These are phyloP conservation scores for Oryzias javanicus DNA, from an alignment of 2,113 vertebrate species.

Conservation along the genomic window DNA sequence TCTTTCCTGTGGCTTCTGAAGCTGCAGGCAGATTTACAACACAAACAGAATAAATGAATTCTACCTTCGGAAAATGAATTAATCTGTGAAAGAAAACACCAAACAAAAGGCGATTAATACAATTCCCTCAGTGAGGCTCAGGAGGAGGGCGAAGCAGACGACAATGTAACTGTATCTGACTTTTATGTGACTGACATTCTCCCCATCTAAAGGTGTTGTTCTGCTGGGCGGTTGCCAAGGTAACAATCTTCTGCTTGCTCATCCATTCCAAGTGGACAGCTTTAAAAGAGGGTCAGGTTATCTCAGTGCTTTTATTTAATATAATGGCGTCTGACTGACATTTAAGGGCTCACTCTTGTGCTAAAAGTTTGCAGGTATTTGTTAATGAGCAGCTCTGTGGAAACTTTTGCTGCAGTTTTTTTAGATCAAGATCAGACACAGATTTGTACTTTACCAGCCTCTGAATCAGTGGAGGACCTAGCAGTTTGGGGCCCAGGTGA, in stretches of 20 bases:
- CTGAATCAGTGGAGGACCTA: too few relatives aligned
- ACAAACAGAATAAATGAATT: slow-evolving; percentile 5
- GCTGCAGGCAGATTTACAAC: not conserved
- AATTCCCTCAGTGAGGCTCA: not conserved
- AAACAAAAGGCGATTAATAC: not conserved
- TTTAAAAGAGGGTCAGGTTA: not conserved
- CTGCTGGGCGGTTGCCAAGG: slow-evolving; percentile 6
- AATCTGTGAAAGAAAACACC: not conserved
- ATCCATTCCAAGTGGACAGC: not conserved
- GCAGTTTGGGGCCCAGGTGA: too few relatives aligned
- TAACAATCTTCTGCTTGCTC: slow-evolving; percentile 4
- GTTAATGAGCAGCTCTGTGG: too few relatives aligned
- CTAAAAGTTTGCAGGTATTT: too few relatives aligned
- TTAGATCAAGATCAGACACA: too few relatives aligned
- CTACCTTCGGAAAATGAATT: not conserved
- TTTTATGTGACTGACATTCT: slow-evolving; percentile 5
- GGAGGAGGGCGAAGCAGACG: not conserved
- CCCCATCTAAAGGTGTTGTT: not conserved
- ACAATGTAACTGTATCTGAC: not conserved
- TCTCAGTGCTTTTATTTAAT: too few relatives aligned
- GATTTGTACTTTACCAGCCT: too few relatives aligned
- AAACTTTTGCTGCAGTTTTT: too few relatives aligned
- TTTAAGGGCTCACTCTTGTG: too few relatives aligned
- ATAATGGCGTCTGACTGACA: too few relatives aligned
- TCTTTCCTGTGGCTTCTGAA: not conserved